Evolutionary conservation across 2,113 vertebrate species (phyloP), one percentile per base, ranked within the genome.

Genomic region (Podiceps cristatus): DNA sequence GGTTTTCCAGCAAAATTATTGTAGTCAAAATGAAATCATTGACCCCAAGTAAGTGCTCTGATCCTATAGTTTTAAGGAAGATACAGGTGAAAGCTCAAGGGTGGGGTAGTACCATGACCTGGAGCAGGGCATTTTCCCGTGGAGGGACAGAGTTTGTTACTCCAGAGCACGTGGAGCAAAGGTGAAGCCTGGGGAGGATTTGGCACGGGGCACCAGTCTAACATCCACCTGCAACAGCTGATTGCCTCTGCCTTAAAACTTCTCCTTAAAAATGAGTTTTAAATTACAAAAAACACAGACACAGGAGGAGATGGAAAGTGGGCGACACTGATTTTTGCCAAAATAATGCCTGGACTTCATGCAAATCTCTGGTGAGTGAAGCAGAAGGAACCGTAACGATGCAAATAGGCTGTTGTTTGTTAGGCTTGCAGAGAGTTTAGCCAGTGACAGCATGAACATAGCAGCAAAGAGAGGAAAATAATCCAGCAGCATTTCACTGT

Each of bases 361-460:
- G 62, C 40, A 47, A 80, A 35, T 49, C 49, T 24, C 18, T 3
- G 1, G 29, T 4, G 49, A 79, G 64, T 25, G n/a, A 56, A 87
- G 77, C 68, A 84, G 71, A 40, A 44, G 3, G 27, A 60, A 8
- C n/a, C 2, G 2, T 18, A 42, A 72, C 0, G 0, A 4, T 13
- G 75, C 0, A 1, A 68, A 33, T 8, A 42, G 42, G 13, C 1
- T 68, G 78, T 50, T 7, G 1, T 62, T 71, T 6, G 2, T 56
- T 22, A 42, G 18, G 56, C 52, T 17, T 25, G 60, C 50, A 60
- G 74, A 5, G 1, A 2, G 1, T 59, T n/a, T 40, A 56, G 73
- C 50, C 58, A 35, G 45, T 0, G 0, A 18, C 4, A 47, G 60
- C 0, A 0, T 0, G 11, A 76, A 25, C 49, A 56, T 60, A 47